A percentile compares a stretch with the other conserved stretches of the same genome.
Evolutionary conservation across 2,797 vertebrate genomes (phyloP).

Genomic region (Chloroceryle inda): DNA sequence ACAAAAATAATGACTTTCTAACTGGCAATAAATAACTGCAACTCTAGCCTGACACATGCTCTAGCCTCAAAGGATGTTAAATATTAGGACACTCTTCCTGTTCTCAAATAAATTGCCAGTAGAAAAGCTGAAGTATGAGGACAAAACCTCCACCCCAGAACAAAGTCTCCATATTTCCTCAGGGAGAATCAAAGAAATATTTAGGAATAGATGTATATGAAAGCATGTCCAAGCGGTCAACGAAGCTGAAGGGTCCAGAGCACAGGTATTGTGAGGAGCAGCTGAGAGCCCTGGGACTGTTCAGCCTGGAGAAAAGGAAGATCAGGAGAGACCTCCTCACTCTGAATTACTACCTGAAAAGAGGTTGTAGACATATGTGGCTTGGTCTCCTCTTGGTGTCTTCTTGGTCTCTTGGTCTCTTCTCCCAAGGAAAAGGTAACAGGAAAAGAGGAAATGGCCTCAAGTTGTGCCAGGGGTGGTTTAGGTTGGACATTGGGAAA

Average conservation of each 20-base stretch:
- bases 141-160: neutral
- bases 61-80: constrained; percentile 29
- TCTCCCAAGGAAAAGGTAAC: neutral
- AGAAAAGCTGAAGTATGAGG: neutral
- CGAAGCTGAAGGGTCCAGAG: neutral
- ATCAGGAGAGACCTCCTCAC: neutral
- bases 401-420: neutral
- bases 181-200: neutral
- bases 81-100: constrained; percentile 38
- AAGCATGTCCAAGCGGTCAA: neutral
- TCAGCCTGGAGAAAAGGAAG: too few species aligned
- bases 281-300: too few species aligned
- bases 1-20: constrained; percentile 55
- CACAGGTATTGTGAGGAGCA: neutral
- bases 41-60: constrained; percentile 23
- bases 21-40: constrained; percentile 63
- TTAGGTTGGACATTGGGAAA: too few species aligned
- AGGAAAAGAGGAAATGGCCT: neutral
- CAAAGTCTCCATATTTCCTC: neutral
- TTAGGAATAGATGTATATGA: neutral
- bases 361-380: neutral
- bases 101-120: constrained; percentile 17
- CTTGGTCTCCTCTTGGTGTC: neutral
- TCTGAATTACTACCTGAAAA: neutral
- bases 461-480: neutral